phyloP scores from a whole-genome alignment of 2,113 vertebrate species.

The Cavia aperea region DNA sequence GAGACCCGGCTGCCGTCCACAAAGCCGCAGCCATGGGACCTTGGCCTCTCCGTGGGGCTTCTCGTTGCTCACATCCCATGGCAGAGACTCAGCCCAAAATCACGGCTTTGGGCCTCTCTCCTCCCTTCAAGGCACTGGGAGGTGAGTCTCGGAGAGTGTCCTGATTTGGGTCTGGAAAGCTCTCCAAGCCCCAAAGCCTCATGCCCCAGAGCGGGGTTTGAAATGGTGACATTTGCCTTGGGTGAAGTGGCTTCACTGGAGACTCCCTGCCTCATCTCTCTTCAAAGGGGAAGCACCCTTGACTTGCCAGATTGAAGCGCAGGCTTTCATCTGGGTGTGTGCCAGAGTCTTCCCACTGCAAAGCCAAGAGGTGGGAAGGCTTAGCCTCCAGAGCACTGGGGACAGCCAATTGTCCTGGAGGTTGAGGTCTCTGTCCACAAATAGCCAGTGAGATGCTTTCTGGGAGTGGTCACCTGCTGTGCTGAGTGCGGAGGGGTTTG shows the following conservation, averaged over 20 bases:
- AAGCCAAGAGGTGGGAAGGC: not conserved
- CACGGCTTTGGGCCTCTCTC: too few relatives aligned
- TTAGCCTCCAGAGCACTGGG: too few relatives aligned
- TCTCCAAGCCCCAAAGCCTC: too few relatives aligned
- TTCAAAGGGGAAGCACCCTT: not conserved
- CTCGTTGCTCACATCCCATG: too few relatives aligned
- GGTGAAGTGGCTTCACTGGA: not conserved
- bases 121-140: too few relatives aligned
- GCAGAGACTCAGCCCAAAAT: too few relatives aligned
- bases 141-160: too few relatives aligned
- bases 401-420: not conserved
- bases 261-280: not conserved
- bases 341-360: not conserved
- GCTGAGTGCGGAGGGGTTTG: accelerated
- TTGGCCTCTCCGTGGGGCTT: too few relatives aligned
- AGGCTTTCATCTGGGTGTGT: not conserved
- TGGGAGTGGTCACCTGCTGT: accelerated
- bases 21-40: too few relatives aligned
- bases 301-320: not conserved
- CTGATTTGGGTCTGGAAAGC: too few relatives aligned
- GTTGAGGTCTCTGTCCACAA: not conserved
- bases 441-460: accelerated
- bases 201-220: too few relatives aligned
- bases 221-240: not conserved
- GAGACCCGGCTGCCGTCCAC: too few relatives aligned